Evolutionary conservation across 2,888 invertebrate genomes (phyloP).

Genomic region (Onchidella celtica): DNA sequence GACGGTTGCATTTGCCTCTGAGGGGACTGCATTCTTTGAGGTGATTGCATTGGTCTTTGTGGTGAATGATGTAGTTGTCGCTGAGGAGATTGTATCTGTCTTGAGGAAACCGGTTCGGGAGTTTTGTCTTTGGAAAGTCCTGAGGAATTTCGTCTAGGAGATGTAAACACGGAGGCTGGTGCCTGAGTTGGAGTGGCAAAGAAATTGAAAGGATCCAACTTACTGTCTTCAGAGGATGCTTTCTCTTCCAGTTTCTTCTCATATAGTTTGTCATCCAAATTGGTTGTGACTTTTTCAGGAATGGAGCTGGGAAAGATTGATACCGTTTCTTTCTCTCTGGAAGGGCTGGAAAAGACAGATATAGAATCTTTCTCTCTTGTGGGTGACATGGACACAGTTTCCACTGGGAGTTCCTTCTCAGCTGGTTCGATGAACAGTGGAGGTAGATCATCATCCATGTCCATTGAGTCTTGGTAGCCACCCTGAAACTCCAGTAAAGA

Average conservation of each 20-base stretch:
- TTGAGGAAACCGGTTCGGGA: constrained; percentile 28
- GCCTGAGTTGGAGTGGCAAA: constrained; percentile 25
- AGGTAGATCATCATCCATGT: constrained; percentile 46
- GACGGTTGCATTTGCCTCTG: constrained; percentile 6
- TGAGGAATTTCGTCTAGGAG: constrained; percentile 38
- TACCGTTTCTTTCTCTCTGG: constrained; percentile 22
- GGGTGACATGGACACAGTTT: constrained; percentile 14
- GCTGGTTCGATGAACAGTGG: constrained; percentile 42
- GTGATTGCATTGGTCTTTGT: constrained; percentile 36
- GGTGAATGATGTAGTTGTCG: constrained; percentile 24
- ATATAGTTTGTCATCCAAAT: constrained; percentile 42
- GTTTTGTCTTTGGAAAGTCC: constrained; percentile 36
- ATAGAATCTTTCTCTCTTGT: constrained; percentile 18
- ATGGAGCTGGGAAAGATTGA: constrained; percentile 22
- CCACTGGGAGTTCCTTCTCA: constrained; percentile 34
- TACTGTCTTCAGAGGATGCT: not conserved
- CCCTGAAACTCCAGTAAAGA: constrained; percentile 53
- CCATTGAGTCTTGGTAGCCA: constrained; percentile 27
- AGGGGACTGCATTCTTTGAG: constrained; percentile 36
- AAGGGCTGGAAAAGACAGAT: no score
- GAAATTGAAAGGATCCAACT: constrained; percentile 20
- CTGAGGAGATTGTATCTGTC: constrained; percentile 36
- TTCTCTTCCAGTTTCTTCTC: constrained; percentile 20
- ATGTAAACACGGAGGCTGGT: constrained; percentile 34
- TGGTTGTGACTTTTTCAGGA: constrained; percentile 44